A percentile compares a stretch with the other conserved stretches of the same genome.
These are phyloP conservation scores for Parelbella ahira DNA, from an alignment of 2,888 invertebrate genomes.

Conservation along the genomic window DNA sequence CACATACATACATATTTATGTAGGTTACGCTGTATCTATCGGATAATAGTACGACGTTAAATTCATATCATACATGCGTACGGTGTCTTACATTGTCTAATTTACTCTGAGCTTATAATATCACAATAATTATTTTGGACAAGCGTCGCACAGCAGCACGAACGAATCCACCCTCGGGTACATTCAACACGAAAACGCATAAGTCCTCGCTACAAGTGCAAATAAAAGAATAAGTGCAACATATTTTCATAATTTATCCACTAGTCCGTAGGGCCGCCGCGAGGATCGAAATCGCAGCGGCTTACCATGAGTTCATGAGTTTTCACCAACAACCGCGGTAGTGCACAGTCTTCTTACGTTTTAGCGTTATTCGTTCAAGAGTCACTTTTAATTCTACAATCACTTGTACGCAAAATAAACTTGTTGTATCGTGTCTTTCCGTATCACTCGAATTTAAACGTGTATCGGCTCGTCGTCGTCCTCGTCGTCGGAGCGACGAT, in stretches of 20 bases:
- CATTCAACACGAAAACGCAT: constrained; percentile 11
- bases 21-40: constrained; percentile 21
- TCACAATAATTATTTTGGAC: constrained; percentile 66
- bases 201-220: constrained; percentile 11
- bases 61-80: constrained; percentile 51
- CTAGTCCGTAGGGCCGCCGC: no score
- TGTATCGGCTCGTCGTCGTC: constrained; percentile 84
- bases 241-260: constrained; percentile 30
- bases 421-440: constrained; percentile 16
- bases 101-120: constrained; percentile 70
- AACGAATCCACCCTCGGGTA: constrained; percentile 26
- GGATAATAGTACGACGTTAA: constrained; percentile 68
- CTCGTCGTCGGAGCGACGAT: constrained; percentile 71
- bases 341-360: constrained; percentile 33
- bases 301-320: constrained; percentile 17
- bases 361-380: constrained; percentile 27
- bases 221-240: constrained; percentile 27
- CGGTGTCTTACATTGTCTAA: constrained; percentile 40
- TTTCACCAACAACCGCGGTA: constrained; percentile 10
- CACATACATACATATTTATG: constrained; percentile 8
- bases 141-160: constrained; percentile 42
- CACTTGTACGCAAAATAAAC: constrained; percentile 17
- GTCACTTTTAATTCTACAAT: constrained; percentile 27
- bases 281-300: constrained; percentile 8
- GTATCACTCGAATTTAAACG: constrained; percentile 62